phyloP scores from a whole-genome alignment of 2,888 invertebrate species.

The Portevinia maculata region DNA sequence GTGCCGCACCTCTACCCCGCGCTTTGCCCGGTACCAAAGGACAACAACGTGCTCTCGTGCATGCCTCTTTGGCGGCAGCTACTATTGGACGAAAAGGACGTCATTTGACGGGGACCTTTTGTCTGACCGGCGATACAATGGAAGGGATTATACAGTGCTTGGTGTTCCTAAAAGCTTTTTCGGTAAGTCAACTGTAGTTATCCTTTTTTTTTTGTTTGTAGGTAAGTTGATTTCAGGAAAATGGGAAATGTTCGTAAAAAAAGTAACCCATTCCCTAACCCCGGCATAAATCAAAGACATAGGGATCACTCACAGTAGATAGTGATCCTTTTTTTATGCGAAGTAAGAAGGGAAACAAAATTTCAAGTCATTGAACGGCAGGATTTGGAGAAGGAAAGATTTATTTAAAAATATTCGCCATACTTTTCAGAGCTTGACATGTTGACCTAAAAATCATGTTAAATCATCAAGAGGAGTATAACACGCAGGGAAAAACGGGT shows the following conservation, averaged over 20 bases:
- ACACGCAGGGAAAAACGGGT: slow-evolving; percentile 23
- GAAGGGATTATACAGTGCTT: slow-evolving; percentile 96
- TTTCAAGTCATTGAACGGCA: slow-evolving; percentile 64
- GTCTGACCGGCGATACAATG: slow-evolving; percentile 95
- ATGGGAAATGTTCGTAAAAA: slow-evolving; percentile 10
- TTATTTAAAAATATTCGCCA: slow-evolving; percentile 68
- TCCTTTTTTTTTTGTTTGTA: slow-evolving; percentile 16
- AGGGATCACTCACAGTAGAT: slow-evolving; percentile 9
- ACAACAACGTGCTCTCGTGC: slow-evolving; percentile 88
- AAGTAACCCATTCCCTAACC: neutral
- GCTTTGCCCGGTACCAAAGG: slow-evolving; percentile 85
- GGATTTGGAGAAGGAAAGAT: slow-evolving; percentile 34
- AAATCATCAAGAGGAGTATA: slow-evolving; percentile 60
- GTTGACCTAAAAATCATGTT: slow-evolving; percentile 74
- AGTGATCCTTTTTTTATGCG: slow-evolving; percentile 36
- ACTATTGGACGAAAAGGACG: slow-evolving; percentile 89
- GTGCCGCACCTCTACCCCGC: slow-evolving; percentile 87
- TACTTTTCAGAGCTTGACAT: slow-evolving; percentile 65
- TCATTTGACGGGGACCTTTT: slow-evolving; percentile 94
- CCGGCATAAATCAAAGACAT: slow-evolving; percentile 27
- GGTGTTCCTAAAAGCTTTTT: slow-evolving; percentile 95
- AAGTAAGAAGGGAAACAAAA: neutral
- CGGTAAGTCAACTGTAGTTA: slow-evolving; percentile 87
- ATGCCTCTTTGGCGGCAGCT: slow-evolving; percentile 89
- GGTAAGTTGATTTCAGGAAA: neutral